A percentile compares a stretch with the other conserved stretches of the same genome.
phyloP scores from a whole-genome alignment of 1,140 invertebrate genomes.

The Delia radicum region DNA sequence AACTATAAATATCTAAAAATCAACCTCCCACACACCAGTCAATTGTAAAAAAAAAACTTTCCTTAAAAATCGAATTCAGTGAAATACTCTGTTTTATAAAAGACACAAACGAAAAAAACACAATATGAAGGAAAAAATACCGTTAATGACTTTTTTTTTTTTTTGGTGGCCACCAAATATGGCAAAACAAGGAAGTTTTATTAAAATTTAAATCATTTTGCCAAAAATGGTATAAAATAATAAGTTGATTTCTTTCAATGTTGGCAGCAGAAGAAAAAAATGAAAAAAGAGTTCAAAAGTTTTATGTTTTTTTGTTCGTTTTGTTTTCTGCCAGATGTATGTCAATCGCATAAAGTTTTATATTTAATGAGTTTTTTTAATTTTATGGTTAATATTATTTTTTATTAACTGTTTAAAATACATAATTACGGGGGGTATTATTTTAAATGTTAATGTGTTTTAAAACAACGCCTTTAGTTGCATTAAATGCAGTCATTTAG shows the following conservation, averaged over 20 bases:
- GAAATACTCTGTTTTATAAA: not conserved
- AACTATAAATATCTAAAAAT: no score
- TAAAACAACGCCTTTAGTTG: not conserved
- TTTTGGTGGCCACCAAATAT: not conserved
- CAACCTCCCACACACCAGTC: not conserved
- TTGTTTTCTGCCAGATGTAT: not conserved
- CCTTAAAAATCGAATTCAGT: not conserved
- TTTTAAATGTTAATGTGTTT: not conserved
- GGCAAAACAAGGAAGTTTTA: slow-evolving; percentile 14
- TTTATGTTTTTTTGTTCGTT: not conserved
- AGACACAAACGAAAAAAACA: not conserved
- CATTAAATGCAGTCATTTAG: not conserved
- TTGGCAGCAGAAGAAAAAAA: no score
- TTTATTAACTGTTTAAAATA: not conserved
- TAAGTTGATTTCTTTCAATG: slow-evolving; percentile 2
- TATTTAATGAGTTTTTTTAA: not conserved
- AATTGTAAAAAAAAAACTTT: not conserved
- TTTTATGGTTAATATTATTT: no score
- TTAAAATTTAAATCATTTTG: slow-evolving; percentile 5
- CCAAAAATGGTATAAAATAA: slow-evolving; percentile 4
- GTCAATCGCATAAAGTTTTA: not conserved
- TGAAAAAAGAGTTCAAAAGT: not conserved
- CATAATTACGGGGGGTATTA: not conserved
- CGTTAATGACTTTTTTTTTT: not conserved
- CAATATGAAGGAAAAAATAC: not conserved